Evolutionary conservation across 2,797 vertebrate species (phyloP).

Genomic region (Sus cebifrons): DNA sequence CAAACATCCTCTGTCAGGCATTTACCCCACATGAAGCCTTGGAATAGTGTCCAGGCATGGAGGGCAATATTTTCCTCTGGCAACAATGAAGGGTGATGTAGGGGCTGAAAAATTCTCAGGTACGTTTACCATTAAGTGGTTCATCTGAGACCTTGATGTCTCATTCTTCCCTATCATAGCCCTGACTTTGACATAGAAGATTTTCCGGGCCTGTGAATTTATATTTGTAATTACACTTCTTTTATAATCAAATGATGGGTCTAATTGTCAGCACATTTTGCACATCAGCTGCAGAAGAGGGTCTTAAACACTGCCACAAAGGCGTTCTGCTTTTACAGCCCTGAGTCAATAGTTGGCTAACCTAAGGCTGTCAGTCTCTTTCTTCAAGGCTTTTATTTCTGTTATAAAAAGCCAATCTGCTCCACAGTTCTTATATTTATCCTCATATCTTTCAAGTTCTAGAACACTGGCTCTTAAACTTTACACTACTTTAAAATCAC

Average conservation of each 20-base stretch:
- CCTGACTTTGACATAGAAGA: neutral
- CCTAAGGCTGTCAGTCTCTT: conserved; percentile 27
- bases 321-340: neutral
- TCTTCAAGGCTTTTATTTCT: conserved; percentile 49
- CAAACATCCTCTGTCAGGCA: neutral
- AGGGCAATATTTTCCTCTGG: neutral
- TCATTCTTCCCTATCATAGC: neutral
- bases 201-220: neutral
- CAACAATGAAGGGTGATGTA: neutral
- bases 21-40: neutral
- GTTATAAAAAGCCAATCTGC: conserved; percentile 31
- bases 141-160: neutral
- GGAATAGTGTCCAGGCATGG: neutral
- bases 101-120: neutral
- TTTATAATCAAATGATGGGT: neutral
- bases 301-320: neutral
- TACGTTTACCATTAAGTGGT: neutral
- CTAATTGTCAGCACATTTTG: neutral
- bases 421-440: conserved; percentile 38
- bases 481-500: neutral
- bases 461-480: conserved; percentile 46
- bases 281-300: neutral
- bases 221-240: neutral
- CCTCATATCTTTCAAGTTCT: conserved; percentile 37
- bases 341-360: neutral